phyloP scores from a whole-genome alignment of 2,797 vertebrate species.

The Argyrosomus regius region DNA sequence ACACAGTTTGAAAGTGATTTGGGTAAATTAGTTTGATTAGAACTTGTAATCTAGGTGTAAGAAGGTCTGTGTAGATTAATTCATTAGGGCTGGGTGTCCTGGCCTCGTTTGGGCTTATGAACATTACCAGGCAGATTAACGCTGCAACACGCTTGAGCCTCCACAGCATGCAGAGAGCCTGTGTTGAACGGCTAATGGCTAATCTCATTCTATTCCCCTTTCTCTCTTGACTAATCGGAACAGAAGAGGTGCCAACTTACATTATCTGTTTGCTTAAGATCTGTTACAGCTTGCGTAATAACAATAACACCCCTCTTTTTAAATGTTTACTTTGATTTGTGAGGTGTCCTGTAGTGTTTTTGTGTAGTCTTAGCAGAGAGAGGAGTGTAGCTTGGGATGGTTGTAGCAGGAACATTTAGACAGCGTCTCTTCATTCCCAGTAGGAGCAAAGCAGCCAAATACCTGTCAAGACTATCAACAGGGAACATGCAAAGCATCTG shows the following conservation, averaged over 20 bases:
- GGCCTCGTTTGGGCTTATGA: conserved; percentile 77
- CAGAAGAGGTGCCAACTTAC: conserved; percentile 27
- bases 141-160: conserved; percentile 76
- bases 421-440: conserved; percentile 12
- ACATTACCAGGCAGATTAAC: conserved; percentile 83
- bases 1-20: conserved; percentile 58
- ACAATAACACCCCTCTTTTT: not conserved
- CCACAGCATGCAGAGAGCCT: conserved; percentile 68
- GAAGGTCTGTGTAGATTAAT: conserved; percentile 75
- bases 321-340: conserved; percentile 7
- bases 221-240: conserved; percentile 41
- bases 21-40: conserved; percentile 67
- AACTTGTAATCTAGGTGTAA: conserved; percentile 68
- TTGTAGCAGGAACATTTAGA: conserved; percentile 14
- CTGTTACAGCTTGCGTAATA: not conserved
- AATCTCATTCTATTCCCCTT: conserved; percentile 76
- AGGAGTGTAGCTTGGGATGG: not conserved
- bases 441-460: conserved; percentile 34
- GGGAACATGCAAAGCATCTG: conserved; percentile 16
- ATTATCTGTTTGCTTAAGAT: conserved; percentile 23
- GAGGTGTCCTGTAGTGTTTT: not conserved
- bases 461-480: conserved; percentile 23
- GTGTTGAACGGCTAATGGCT: conserved; percentile 75
- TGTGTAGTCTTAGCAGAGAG: conserved; percentile 2
- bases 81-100: conserved; percentile 76